Percentiles rank a stretch among this genome's conserved stretches.
phyloP scores from a whole-genome alignment of 2,797 vertebrate genomes.

The Sebastes taczanowskii region DNA sequence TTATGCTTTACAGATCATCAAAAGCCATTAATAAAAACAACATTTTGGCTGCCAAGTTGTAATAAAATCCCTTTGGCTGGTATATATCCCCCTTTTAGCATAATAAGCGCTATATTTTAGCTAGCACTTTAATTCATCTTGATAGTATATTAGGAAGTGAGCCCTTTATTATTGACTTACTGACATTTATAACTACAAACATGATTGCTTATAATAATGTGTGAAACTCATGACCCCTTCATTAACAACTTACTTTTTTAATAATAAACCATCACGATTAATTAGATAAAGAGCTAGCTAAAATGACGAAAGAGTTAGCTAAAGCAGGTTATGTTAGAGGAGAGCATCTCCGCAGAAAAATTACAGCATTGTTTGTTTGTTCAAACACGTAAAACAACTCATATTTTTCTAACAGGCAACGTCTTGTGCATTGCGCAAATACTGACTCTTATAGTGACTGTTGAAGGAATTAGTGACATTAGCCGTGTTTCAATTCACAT shows the following conservation, averaged over 20 bases:
- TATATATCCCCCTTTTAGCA: neutral
- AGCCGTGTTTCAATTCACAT: too few relatives aligned
- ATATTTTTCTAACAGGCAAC: neutral
- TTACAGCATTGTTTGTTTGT: neutral
- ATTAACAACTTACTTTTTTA: neutral
- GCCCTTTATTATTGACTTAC: neutral
- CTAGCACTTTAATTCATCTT: neutral
- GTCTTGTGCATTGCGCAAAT: neutral
- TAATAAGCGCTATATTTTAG: neutral
- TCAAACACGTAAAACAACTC: neutral
- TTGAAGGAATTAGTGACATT: neutral
- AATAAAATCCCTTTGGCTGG: neutral
- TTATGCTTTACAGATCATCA: slow-evolving; percentile 13
- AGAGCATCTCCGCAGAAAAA: neutral
- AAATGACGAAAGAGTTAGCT: neutral
- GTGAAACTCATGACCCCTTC: neutral
- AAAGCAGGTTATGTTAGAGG: neutral
- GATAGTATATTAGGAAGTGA: neutral
- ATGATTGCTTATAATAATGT: neutral
- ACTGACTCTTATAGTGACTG: neutral
- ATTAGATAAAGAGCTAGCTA: neutral
- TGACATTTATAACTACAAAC: neutral
- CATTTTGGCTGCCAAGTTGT: neutral
- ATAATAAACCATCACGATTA: neutral
- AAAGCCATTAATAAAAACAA: slow-evolving; percentile 4